phyloP scores from a whole-genome alignment of 1,140 invertebrate genomes.

The Pseudobourletiella spinata region DNA sequence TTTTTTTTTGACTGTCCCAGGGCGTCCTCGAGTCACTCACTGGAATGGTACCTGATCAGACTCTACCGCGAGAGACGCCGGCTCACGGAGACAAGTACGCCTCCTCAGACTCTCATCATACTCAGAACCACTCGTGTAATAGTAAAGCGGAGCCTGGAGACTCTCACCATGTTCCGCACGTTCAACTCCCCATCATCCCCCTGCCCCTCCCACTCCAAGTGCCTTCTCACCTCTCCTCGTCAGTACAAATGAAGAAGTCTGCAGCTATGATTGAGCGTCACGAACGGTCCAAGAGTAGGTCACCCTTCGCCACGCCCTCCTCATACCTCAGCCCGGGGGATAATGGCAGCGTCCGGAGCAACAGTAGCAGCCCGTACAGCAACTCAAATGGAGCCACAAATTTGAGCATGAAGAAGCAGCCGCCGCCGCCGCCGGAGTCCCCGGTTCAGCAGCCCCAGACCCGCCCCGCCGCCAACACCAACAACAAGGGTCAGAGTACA shows the following conservation, averaged over 20 bases:
- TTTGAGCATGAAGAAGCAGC: constrained; percentile 12
- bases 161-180: constrained; percentile 28
- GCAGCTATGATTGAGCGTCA: constrained; percentile 20
- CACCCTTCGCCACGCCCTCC: constrained; percentile 30
- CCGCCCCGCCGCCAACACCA: too few relatives aligned
- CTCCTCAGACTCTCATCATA: constrained; percentile 3
- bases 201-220: constrained; percentile 25
- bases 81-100: constrained; percentile 2
- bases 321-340: constrained; percentile 24
- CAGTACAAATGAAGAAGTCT: constrained; percentile 32
- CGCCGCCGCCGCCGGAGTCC: neutral
- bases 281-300: constrained; percentile 29
- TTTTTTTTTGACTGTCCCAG: constrained; percentile 15
- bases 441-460: constrained; percentile 16
- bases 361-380: constrained; percentile 17
- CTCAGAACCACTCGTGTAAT: neutral
- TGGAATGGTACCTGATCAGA: constrained; percentile 35
- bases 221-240: constrained; percentile 26
- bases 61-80: constrained; percentile 27
- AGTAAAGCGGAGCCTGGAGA: constrained; percentile 11
- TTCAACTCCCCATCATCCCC: constrained; percentile 25
- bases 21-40: constrained; percentile 35
- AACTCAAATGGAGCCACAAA: constrained; percentile 12
- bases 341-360: constrained; percentile 25
- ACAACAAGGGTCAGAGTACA: constrained; percentile 21